Evolutionary conservation across 2,888 invertebrate species (phyloP), one percentile per base, ranked within the genome.

Genomic region (Rhingia campestris): DNA sequence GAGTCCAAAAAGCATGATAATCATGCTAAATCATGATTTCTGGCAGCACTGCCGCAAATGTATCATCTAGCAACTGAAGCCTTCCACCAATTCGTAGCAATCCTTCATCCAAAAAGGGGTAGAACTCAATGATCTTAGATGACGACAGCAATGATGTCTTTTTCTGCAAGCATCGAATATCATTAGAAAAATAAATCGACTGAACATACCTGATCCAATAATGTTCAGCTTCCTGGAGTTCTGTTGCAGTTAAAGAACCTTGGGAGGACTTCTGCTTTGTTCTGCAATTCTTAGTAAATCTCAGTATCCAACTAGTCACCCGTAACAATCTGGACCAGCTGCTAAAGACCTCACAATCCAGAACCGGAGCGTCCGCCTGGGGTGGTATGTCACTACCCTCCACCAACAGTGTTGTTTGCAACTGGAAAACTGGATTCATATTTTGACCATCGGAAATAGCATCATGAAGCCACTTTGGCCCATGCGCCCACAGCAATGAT

Each of bases 151-250:
- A 2, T 45, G 37, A 3, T 12, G 10, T 47, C 6, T 14, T 22
- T 14, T 64, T 41, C 51, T 70, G 63, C n/a, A 77, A 77, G 47
- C 61, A 37, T 61, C 43, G 7, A 41, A 66, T 41, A 49, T 77
- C 77, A 33, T 56, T 63, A 64, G 67, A 5, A 67, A 76, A 74
- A 12, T 10, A 14, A 22, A 6, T 22, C 4, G 0, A 30, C 58
- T 66, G 66, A 43, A 58, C 47, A 30, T 56, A 73, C 54, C 54
- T 73, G 30, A 64, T 47, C 63, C 64, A 74, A 49, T 69, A 61
- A 14, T 12, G 5, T 54, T 76, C 61, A 10, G 61, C 67, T 5
- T n/a, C 54, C 12, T 39, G 5, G 1, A 76, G 6, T 41, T 69
- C 61, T 9, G 0, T 35, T 4, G 61, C 1, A n/a, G n/a, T n/a